Evolutionary conservation across 2,888 invertebrate genomes (phyloP).

Genomic region (Acholoe squamosa): DNA sequence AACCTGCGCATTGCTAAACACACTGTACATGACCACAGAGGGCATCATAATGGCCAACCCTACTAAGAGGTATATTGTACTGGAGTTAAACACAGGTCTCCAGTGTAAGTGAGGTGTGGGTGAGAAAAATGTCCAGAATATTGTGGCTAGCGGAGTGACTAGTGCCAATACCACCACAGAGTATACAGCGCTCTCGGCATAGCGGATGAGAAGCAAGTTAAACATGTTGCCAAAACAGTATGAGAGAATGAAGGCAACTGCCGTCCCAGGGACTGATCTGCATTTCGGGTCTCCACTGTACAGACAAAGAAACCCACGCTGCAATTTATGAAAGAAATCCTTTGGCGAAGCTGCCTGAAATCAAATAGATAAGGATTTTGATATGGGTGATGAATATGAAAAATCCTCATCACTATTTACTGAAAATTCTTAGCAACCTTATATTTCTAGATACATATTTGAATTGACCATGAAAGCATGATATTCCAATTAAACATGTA

Average conservation of each 20-base stretch:
- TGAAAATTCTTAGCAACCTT: too few relatives aligned
- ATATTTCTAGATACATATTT: too few relatives aligned
- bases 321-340: slow-evolving; percentile 66
- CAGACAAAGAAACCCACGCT: slow-evolving; percentile 70
- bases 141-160: slow-evolving; percentile 72
- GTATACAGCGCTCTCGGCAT: slow-evolving; percentile 76
- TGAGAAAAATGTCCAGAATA: slow-evolving; percentile 77
- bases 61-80: slow-evolving; percentile 73
- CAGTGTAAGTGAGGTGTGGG: slow-evolving; percentile 71
- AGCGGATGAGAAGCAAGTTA: slow-evolving; percentile 74
- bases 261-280: slow-evolving; percentile 68
- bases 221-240: slow-evolving; percentile 73
- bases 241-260: slow-evolving; percentile 73
- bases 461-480: too few relatives aligned
- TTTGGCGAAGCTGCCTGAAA: slow-evolving; percentile 70
- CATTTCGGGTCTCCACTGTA: slow-evolving; percentile 69
- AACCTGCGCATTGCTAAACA: slow-evolving; percentile 73
- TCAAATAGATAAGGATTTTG: background rate
- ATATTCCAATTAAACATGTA: too few relatives aligned
- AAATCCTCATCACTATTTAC: too few relatives aligned
- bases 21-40: slow-evolving; percentile 73
- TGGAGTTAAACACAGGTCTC: slow-evolving; percentile 72
- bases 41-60: slow-evolving; percentile 74
- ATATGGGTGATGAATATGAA: too few relatives aligned
- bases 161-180: slow-evolving; percentile 73